Evolutionary conservation across 2,888 invertebrate species (phyloP).

Genomic region (Cryptus viduatorius): DNA sequence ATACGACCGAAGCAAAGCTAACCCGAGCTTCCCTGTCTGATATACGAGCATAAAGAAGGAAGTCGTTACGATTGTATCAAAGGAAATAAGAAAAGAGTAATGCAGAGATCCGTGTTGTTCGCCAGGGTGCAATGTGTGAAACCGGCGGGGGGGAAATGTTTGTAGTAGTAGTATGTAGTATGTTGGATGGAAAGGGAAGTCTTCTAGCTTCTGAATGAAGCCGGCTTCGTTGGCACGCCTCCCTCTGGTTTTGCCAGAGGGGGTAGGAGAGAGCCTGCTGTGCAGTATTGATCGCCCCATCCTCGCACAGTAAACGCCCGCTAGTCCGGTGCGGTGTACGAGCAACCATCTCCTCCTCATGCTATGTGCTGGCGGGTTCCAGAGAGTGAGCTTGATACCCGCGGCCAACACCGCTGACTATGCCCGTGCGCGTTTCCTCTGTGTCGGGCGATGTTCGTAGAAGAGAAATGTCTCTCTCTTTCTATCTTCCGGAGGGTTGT

Average conservation of each 20-base stretch:
- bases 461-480: conserved; percentile 9
- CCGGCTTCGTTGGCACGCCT: conserved; percentile 60
- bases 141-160: neutral
- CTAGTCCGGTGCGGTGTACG: conserved; percentile 52
- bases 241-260: conserved; percentile 32
- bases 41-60: too few species aligned
- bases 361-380: conserved; percentile 26
- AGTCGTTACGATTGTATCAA: conserved; percentile 9
- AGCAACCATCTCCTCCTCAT: conserved; percentile 14
- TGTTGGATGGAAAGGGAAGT: conserved; percentile 50
- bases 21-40: too few species aligned
- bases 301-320: conserved; percentile 72
- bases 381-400: conserved; percentile 34
- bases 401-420: conserved; percentile 2
- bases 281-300: conserved; percentile 82
- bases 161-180: conserved; percentile 40
- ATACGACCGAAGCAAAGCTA: too few species aligned
- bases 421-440: neutral
- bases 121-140: conserved; percentile 4
- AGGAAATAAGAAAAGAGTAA: conserved; percentile 9
- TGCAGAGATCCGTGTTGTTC: conserved; percentile 11
- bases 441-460: neutral
- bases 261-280: conserved; percentile 24
- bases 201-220: conserved; percentile 65
- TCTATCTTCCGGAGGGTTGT: conserved; percentile 31